A percentile compares a stretch with the other conserved stretches of the same genome.
Conservation (phyloP, 2,797 vertebrate genomes). For the Neosalanx taihuensis region DNA sequence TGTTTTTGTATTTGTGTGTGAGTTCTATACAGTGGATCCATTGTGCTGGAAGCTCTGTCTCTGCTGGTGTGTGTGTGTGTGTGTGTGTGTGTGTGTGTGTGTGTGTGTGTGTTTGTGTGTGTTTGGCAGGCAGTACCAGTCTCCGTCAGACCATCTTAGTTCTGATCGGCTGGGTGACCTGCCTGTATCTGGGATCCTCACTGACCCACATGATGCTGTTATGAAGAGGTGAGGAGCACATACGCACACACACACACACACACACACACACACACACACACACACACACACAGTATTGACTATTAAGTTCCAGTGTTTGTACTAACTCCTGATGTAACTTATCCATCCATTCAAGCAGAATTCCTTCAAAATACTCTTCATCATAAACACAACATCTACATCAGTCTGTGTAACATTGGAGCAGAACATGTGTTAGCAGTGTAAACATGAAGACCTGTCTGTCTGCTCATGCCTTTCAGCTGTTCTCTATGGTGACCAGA, state of each 20-base stretch:
- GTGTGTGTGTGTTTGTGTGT: constrained; percentile 33
- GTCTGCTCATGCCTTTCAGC: too few species aligned
- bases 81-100: constrained; percentile 19
- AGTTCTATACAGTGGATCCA: too few species aligned
- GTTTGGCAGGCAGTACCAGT: constrained; percentile 69
- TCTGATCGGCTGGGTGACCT: constrained; percentile 76
- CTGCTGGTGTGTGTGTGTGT: background rate
- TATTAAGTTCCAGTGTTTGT: background rate
- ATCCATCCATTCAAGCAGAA: background rate
- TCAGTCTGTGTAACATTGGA: too few species aligned
- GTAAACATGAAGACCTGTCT: too few species aligned
- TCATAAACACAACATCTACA: too few species aligned
- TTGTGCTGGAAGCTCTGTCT: background rate
- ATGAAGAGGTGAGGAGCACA: constrained; percentile 66
- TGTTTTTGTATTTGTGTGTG: too few species aligned
- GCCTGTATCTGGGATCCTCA: constrained; percentile 58
- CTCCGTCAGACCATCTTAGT: constrained; percentile 79
- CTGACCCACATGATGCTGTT: constrained; percentile 78
- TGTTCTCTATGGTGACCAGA: too few species aligned
- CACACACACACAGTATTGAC: background rate
- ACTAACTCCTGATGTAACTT: background rate
- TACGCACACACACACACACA: constrained; percentile 14
- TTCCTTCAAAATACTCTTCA: background rate
- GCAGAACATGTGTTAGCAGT: too few species aligned
- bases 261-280: constrained; percentile 15